phyloP scores from a whole-genome alignment of 2,113 vertebrate species.

The Smithornis capensis region DNA sequence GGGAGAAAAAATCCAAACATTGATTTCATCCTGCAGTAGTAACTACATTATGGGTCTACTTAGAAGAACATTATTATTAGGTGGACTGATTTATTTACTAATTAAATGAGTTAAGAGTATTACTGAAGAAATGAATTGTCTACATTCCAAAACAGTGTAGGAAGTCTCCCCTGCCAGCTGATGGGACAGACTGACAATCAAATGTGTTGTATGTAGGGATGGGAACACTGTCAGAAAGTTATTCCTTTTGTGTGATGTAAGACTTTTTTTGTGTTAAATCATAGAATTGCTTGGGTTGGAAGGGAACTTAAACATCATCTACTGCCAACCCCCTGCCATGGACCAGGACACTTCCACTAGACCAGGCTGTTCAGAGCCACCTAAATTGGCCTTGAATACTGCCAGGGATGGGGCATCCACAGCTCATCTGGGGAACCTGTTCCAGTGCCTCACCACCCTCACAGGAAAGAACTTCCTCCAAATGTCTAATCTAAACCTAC shows the following conservation, averaged over 20 bases:
- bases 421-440: background rate
- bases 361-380: background rate
- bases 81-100: background rate
- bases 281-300: background rate
- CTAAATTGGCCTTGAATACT: background rate
- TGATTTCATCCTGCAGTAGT: background rate
- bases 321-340: background rate
- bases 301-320: background rate
- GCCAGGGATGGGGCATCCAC: background rate
- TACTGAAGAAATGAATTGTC: background rate
- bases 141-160: background rate
- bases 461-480: background rate
- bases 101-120: background rate
- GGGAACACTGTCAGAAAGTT: background rate
- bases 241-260: background rate
- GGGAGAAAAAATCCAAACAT: fast-evolving
- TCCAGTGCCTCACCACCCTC: background rate
- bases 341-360: background rate
- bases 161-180: background rate
- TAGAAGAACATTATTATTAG: background rate
- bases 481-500: background rate
- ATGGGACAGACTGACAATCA: background rate
- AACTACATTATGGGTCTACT: background rate
- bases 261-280: background rate
- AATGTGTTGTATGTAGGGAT: background rate